A percentile compares a stretch with the other conserved stretches of the same genome.
Evolutionary conservation across 1,140 invertebrate genomes (phyloP).

Genomic region (Manduca sexta): DNA sequence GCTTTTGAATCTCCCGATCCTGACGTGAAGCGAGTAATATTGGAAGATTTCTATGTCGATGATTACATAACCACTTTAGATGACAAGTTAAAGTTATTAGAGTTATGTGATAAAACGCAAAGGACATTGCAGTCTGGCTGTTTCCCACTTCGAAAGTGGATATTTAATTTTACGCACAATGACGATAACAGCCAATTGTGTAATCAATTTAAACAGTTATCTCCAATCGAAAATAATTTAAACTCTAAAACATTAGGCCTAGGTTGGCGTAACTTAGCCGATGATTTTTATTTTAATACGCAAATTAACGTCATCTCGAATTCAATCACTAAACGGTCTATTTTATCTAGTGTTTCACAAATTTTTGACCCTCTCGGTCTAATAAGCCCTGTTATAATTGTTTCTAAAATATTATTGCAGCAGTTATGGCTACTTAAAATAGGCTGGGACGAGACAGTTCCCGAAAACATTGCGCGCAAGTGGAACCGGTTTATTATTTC

Average conservation of each 20-base stretch:
- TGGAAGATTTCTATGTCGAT: constrained; percentile 5
- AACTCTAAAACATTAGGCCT: constrained; percentile 18
- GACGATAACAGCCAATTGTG: not conserved
- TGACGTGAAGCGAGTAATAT: too few species aligned
- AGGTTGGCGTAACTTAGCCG: constrained; percentile 7
- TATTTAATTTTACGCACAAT: constrained; percentile 9
- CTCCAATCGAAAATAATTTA: constrained; percentile 3
- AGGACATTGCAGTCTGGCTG: constrained; percentile 2
- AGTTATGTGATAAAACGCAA: constrained; percentile 1
- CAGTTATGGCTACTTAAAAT: constrained; percentile 13
- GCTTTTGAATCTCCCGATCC: too few species aligned
- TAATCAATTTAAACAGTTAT: constrained; percentile 2
- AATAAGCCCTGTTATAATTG: constrained; percentile 5
- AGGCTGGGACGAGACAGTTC: constrained; percentile 8
- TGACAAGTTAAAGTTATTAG: too few species aligned
- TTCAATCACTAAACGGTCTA: constrained; percentile 11
- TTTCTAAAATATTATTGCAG: constrained; percentile 14
- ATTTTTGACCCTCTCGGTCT: constrained; percentile 16
- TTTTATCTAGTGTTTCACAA: constrained; percentile 11
- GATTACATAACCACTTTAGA: too few species aligned
- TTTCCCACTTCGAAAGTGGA: constrained; percentile 10
- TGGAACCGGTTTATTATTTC: not conserved
- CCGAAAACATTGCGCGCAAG: not conserved
- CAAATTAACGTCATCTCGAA: not conserved
- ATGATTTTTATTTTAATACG: constrained; percentile 12